Evolutionary conservation across 2,888 invertebrate species (phyloP), one percentile per base, ranked within the genome.

Genomic region (Sinodicranocentrus sp.): DNA sequence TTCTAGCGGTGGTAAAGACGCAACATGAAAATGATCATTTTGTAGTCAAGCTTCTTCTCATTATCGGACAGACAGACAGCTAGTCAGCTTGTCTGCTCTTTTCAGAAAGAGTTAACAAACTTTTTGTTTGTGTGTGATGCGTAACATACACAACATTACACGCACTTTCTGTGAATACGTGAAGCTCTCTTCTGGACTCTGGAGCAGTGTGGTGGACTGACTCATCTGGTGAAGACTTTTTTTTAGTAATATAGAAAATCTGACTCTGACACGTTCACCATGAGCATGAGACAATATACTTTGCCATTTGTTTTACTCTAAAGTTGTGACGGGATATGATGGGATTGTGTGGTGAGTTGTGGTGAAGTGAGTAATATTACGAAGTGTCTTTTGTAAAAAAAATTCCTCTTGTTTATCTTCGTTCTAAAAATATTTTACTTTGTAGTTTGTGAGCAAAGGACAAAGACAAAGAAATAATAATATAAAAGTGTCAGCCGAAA

Each of bases 1-100:
- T 19, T n/a, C n/a, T n/a, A n/a, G n/a, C 23, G 28, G 25, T 52
- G 6, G 52, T 19, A 5, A n/a, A 17, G 10, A 17, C 19, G 57
- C n/a, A n/a, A n/a, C 28, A 15, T 3, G 3, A 8, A 19, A 19
- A 52, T 8, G 19, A 19, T 17, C 17, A 52, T n/a, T 52, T 19
- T 52, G n/a, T 19, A 2, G 8, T 71, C 26, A 17, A 5, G 28
- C n/a, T 28, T n/a, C 68, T 43, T 19, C 44, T 70, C 44, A 52
- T 70, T 52, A 52, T 70, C 52, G n/a, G 28, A 15, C 26, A 23
- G 21, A 26, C 3, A 43, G 26, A 39, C n/a, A 19, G 57, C 52
- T 48, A 71, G 71, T 71, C 71, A 71, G 71, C 71, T 71, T 71
- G 71, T 71, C 71, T 71, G 21, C 59, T 17, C 23, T 59, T 25